Evolutionary conservation across 2,797 vertebrate genomes (phyloP), one percentile per base, ranked within the genome.

Genomic region (Sebastolobus alascanus): DNA sequence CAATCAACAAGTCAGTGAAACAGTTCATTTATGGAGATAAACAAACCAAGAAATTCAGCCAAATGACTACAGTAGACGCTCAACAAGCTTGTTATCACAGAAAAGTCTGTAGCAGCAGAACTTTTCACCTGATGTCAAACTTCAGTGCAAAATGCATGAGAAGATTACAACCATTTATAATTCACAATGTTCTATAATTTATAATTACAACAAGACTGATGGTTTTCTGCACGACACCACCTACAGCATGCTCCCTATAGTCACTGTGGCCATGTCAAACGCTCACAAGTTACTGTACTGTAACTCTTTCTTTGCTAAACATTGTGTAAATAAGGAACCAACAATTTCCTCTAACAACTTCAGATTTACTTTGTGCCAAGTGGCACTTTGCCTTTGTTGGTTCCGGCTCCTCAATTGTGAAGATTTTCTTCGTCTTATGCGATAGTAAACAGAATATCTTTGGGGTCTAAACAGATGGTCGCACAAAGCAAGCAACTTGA

Each of bases 1-100:
- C 40, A 80, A 77, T 75, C 73, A 59, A 79, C 68, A 72, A 61
- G 64, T 25, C 16, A 3, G 31, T n/a, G 46, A 68, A 52, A 68
- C 33, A 11, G 31, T 35, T 71, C 1, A 16, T 70, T 78, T 37
- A 54, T 27, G 22, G 40, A 72, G 50, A 63, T 22, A 8, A 65
- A 75, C 4, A 60, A 22, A 56, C 8, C 11, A 33, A 16, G n/a
- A 68, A 22, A 52, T 46, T 37, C 8, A 52, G 31, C 10, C 54
- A 18, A 7, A 50, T 3, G 7, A 56, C 0, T 12, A 52, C 50
- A 50, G 43, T 13, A 10, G 3, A 33, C 4, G 1, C 37, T 35
- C 25, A 27, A 43, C 22, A 18, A 64, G 58, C 60, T 71, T 16
- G 46, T 66, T 64, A 43, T 52, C 69, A 11, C 27, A 5, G 22